Evolutionary conservation across 2,888 invertebrate species (phyloP).

Genomic region (Drosophila anceps): DNA sequence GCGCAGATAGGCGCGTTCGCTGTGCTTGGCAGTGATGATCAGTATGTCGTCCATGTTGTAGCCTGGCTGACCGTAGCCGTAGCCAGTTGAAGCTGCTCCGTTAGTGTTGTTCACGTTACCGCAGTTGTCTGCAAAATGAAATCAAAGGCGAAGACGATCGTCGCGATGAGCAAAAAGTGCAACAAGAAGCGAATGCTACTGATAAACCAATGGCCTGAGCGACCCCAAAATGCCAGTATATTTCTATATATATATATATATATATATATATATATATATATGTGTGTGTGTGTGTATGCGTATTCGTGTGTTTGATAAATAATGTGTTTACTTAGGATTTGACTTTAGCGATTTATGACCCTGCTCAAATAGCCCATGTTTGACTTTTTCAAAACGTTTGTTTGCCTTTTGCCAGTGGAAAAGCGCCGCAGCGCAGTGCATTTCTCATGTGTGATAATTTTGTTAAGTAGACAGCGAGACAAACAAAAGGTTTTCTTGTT

Average conservation of each 20-base stretch:
- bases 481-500: constrained; percentile 46
- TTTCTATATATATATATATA: neutral
- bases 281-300: constrained; percentile 10
- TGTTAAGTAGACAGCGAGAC: constrained; percentile 22
- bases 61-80: constrained; percentile 60
- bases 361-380: constrained; percentile 65
- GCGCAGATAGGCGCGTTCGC: constrained; percentile 92
- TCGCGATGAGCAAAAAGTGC: constrained; percentile 52
- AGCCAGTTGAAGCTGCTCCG: constrained; percentile 60
- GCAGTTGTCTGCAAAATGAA: constrained; percentile 84
- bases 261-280: neutral
- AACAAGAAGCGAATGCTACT: constrained; percentile 48
- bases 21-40: constrained; percentile 91
- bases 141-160: constrained; percentile 37
- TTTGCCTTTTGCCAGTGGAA: constrained; percentile 41
- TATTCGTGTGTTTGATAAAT: constrained; percentile 69
- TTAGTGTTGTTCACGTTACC: constrained; percentile 82
- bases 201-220: constrained; percentile 71
- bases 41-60: constrained; percentile 92
- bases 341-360: constrained; percentile 77
- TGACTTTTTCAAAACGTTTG: constrained; percentile 41
- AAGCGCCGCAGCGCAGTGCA: constrained; percentile 23
- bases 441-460: constrained; percentile 57
- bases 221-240: constrained; percentile 52
- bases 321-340: constrained; percentile 82